These are phyloP conservation scores for Lamproptera curius DNA, from an alignment of 2,888 invertebrate species.

Conservation along the genomic window DNA sequence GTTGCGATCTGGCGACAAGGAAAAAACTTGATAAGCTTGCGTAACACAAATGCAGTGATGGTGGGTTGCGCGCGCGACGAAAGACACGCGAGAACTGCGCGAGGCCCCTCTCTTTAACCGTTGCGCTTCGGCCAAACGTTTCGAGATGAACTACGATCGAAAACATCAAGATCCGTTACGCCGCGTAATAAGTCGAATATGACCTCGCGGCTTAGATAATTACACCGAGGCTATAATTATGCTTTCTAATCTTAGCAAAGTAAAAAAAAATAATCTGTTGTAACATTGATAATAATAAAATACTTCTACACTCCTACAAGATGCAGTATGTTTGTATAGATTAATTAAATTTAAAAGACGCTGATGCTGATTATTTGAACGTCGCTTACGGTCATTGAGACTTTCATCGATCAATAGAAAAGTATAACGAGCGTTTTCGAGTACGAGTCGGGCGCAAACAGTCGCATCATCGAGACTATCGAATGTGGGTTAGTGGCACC, in stretches of 20 bases:
- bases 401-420: slow-evolving; percentile 70
- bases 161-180: slow-evolving; percentile 32
- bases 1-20: slow-evolving; percentile 59
- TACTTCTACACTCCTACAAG: neutral
- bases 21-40: slow-evolving; percentile 58
- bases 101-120: slow-evolving; percentile 67
- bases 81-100: slow-evolving; percentile 50
- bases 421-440: slow-evolving; percentile 71
- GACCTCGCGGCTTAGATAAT: slow-evolving; percentile 3
- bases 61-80: slow-evolving; percentile 40
- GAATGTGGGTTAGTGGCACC: slow-evolving; percentile 74
- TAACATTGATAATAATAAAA: too few species aligned
- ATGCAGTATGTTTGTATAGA: too few species aligned
- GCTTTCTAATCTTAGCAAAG: too few species aligned
- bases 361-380: slow-evolving; percentile 6
- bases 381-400: slow-evolving; percentile 36
- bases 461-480: slow-evolving; percentile 58
- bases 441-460: slow-evolving; percentile 63
- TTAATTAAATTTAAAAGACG: neutral
- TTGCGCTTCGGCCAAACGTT: slow-evolving; percentile 51
- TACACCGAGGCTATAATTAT: too few species aligned
- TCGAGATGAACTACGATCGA: slow-evolving; percentile 44
- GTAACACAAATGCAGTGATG: slow-evolving; percentile 53
- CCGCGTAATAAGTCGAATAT: slow-evolving; percentile 29
- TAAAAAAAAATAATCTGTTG: too few species aligned